phyloP scores from a whole-genome alignment of 1,140 invertebrate genomes.

The Lordiphosa stackelbergi region DNA sequence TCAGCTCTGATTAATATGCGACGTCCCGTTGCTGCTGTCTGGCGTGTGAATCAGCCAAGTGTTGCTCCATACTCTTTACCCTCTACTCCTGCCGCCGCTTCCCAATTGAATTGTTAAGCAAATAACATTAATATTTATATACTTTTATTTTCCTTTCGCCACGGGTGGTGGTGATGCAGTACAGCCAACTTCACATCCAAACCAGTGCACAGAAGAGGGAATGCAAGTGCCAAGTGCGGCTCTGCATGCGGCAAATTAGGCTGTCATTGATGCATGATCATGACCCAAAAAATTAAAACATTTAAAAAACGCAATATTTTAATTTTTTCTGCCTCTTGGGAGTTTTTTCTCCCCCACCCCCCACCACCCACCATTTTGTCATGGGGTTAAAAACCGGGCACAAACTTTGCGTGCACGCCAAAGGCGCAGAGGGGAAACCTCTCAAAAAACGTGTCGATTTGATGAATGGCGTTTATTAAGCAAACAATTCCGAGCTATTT shows the following conservation, averaged over 20 bases:
- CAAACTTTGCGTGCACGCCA: conserved; percentile 47
- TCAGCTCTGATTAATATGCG: conserved; percentile 65
- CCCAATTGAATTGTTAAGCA: conserved; percentile 71
- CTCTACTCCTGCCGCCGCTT: not conserved
- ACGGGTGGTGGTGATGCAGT: conserved; percentile 29
- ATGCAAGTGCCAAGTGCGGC: conserved; percentile 30
- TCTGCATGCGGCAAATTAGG: conserved; percentile 71
- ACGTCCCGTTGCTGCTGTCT: conserved; percentile 45
- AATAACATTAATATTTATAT: conserved; percentile 76
- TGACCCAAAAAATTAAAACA: conserved; percentile 3
- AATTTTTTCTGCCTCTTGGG: too few species aligned
- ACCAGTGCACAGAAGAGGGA: conserved; percentile 30
- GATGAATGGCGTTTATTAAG: conserved; percentile 72
- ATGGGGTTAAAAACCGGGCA: conserved; percentile 30
- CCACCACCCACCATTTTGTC: conserved; percentile 19
- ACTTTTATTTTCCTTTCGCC: conserved; percentile 30
- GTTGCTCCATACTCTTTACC: conserved; percentile 39
- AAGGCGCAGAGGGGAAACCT: not conserved
- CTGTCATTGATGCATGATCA: conserved; percentile 39
- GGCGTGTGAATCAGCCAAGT: conserved; percentile 61
- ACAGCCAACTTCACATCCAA: conserved; percentile 42
- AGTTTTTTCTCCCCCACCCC: conserved; percentile 23
- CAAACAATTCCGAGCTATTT: conserved; percentile 71
- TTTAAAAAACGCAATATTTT: conserved; percentile 1
- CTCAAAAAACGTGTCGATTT: conserved; percentile 63